These are phyloP conservation scores for Drosophila repleta DNA, from an alignment of 1,140 invertebrate genomes.

Conservation along the genomic window DNA sequence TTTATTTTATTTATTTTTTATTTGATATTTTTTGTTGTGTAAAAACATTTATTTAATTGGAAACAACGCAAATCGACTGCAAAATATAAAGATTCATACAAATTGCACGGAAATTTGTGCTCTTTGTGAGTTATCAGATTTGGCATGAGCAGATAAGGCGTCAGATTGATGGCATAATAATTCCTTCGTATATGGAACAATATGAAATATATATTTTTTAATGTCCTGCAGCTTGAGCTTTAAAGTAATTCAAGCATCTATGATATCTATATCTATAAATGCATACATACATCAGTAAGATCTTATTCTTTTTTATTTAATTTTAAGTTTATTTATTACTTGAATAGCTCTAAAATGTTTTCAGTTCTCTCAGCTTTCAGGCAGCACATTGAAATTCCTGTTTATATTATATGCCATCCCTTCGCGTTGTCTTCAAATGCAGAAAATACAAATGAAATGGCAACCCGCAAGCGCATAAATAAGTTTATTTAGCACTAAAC, in stretches of 20 bases:
- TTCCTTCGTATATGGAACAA: background rate
- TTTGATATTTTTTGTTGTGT: slow-evolving; percentile 33
- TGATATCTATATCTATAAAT: no score
- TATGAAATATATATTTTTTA: no score
- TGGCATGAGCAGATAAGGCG: slow-evolving; percentile 4
- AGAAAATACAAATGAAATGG: slow-evolving; percentile 32
- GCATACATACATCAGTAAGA: no score
- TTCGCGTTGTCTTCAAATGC: slow-evolving; percentile 1
- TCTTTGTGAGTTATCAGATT: slow-evolving; percentile 25
- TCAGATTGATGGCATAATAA: slow-evolving; percentile 31
- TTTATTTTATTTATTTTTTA: slow-evolving; percentile 33
- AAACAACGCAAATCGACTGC: slow-evolving; percentile 25
- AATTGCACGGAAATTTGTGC: slow-evolving; percentile 54
- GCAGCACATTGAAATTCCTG: no score
- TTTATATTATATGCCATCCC: background rate
- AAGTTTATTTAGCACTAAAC: slow-evolving; percentile 78
- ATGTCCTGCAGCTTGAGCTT: background rate
- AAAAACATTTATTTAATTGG: slow-evolving; percentile 22
- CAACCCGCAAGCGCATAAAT: slow-evolving; percentile 56
- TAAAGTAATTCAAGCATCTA: background rate
- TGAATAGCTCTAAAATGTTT: no score
- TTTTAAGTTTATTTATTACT: no score
- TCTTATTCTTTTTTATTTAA: no score
- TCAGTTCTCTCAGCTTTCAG: no score
- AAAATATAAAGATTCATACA: slow-evolving; percentile 53